phyloP scores from a whole-genome alignment of 1,140 invertebrate genomes.

The Amyelois transitella region DNA sequence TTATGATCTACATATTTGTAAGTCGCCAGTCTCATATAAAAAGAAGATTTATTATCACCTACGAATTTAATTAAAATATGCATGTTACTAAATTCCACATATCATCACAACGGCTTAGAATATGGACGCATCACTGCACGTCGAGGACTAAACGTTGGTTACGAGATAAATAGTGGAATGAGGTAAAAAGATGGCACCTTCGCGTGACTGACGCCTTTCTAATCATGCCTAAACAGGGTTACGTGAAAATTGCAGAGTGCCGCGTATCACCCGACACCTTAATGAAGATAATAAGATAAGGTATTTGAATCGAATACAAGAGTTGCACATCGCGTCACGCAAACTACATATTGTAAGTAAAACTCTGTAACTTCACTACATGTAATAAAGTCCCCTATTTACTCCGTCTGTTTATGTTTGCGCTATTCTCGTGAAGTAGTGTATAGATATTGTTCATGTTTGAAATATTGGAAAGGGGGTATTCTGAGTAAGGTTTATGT shows the following conservation, averaged over 20 bases:
- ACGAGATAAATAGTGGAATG: neutral
- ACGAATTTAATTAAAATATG: too few species aligned
- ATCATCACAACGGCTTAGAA: neutral
- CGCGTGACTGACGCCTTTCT: constrained; percentile 16
- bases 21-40: too few species aligned
- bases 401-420: too few species aligned
- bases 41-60: too few species aligned
- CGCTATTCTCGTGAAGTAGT: too few species aligned
- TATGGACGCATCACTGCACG: neutral
- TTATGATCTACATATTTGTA: too few species aligned
- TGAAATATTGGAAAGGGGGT: too few species aligned
- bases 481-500: too few species aligned
- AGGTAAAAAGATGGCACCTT: constrained; percentile 10
- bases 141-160: neutral
- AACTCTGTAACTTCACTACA: too few species aligned
- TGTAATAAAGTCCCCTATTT: too few species aligned
- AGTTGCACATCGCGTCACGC: neutral
- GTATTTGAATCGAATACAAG: neutral
- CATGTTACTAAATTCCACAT: neutral
- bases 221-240: constrained; percentile 13
- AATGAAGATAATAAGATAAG: neutral
- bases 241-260: constrained; percentile 8
- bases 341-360: too few species aligned
- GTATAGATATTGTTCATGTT: too few species aligned
- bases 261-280: neutral